A percentile compares a stretch with the other conserved stretches of the same genome.
Conservation (phyloP, 2,113 vertebrate species). For the Aythya baeri region DNA sequence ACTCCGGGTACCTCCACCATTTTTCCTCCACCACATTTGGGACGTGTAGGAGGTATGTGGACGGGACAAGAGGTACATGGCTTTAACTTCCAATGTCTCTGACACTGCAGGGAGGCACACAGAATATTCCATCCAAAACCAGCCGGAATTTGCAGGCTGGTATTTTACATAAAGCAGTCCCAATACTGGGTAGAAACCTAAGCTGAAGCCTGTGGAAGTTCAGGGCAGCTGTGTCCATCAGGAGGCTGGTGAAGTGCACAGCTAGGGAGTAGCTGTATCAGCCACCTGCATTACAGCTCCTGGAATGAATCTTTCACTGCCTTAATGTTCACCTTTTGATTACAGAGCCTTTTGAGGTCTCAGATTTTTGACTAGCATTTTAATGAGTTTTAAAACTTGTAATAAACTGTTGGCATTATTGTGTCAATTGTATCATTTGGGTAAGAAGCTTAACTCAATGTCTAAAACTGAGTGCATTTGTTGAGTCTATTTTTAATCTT, state of each 20-base stretch:
- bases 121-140: background rate
- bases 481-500: constrained; percentile 79
- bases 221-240: fast-evolving
- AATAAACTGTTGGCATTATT: constrained; percentile 2
- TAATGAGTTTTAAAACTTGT: background rate
- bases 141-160: background rate
- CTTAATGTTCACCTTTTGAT: background rate
- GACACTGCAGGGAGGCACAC: background rate
- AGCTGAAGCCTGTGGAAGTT: background rate
- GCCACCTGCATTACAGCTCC: background rate
- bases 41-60: background rate
- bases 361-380: background rate
- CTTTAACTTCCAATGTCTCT: background rate
- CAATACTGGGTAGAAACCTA: background rate
- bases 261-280: background rate
- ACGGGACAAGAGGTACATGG: fast-evolving
- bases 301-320: background rate
- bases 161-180: background rate
- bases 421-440: constrained; percentile 23
- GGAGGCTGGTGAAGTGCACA: fast-evolving
- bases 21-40: background rate
- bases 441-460: constrained; percentile 48
- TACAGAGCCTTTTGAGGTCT: background rate
- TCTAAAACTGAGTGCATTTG: constrained; percentile 70
- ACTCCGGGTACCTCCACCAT: background rate